Evolutionary conservation across 2,113 vertebrate genomes (phyloP), one percentile per base, ranked within the genome.

Genomic region (Saccopteryx bilineata): DNA sequence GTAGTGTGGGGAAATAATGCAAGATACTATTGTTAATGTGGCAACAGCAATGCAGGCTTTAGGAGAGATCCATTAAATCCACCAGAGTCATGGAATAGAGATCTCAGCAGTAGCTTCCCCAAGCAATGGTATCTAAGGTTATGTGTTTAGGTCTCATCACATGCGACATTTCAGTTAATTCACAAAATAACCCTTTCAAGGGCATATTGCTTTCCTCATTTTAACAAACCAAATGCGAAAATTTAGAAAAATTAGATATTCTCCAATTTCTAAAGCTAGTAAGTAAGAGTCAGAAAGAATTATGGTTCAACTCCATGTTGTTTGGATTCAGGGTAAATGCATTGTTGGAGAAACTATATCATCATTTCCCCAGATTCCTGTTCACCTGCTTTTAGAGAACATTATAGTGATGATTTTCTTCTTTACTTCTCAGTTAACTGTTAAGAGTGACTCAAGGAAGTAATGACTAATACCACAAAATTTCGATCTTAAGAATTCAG

Each of bases 401-500:
- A 11, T 46, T 54, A 26, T 3, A 28, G 7, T 58, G n/a, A 58
- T 46, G 52, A 2, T 48, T 89, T 33, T 71, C 10, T 69, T 54
- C 17, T 93, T 91, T 78, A 26, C 5, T 89, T 52, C 69, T 89
- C 54, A 31, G 31, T 48, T 88, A 79, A n/a, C 26, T 69, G 61
- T 90, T 48, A 74, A 58, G 5, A 80, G 48, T 82, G 13, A 19
- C 15, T 87, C 56, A 69, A 24, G n/a, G 23, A 50, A n/a, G 31
- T n/a, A 84, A 48, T 68, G 80, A 90, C 52, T 31, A 50, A 50
- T 65, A 84, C 54, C 58, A 78, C 33, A 68, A 31, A 95, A 28
- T 81, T 87, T 23, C 96, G 92, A 96, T 92, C 90, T 95, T 91
- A 90, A 79, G 46, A 93, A 79, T 58, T 75, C n/a, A 90, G 60